Conservation (phyloP, 2,797 vertebrate genomes). For the Chelmon rostratus region DNA sequence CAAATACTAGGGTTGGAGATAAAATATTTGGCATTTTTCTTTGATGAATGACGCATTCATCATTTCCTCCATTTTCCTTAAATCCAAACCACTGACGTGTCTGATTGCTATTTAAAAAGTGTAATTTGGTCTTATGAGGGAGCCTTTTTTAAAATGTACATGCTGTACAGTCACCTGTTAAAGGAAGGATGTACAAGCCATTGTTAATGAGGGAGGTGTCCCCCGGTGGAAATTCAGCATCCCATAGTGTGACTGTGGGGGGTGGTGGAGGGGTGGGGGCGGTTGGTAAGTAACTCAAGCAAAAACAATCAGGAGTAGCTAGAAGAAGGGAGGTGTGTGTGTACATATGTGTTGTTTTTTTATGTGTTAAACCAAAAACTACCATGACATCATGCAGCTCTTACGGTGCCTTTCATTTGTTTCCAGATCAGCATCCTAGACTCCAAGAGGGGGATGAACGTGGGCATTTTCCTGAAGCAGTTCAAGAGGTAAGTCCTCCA, state of each 20-base stretch:
- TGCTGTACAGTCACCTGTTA: constrained; percentile 49
- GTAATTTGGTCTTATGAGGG: constrained; percentile 44
- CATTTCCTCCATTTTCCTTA: too few relatives aligned
- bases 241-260: constrained; percentile 26
- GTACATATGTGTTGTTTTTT: neutral
- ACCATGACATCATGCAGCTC: neutral
- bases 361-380: neutral
- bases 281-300: constrained; percentile 10
- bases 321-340: neutral
- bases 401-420: constrained; percentile 35
- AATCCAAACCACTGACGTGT: constrained; percentile 23
- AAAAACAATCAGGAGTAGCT: constrained; percentile 19
- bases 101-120: constrained; percentile 29
- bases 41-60: too few relatives aligned
- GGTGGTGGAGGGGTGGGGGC: neutral
- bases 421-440: constrained; percentile 94
- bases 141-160: constrained; percentile 48
- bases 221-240: constrained; percentile 65
- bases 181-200: constrained; percentile 16
- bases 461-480: constrained; percentile 98
- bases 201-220: constrained; percentile 53
- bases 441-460: constrained; percentile 98
- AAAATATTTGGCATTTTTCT: neutral
- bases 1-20: neutral
- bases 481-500: constrained; percentile 94